A percentile compares a stretch with the other conserved stretches of the same genome.
These are phyloP conservation scores for Drosophila watanabei DNA, from an alignment of 1,140 invertebrate species.

Conservation along the genomic window DNA sequence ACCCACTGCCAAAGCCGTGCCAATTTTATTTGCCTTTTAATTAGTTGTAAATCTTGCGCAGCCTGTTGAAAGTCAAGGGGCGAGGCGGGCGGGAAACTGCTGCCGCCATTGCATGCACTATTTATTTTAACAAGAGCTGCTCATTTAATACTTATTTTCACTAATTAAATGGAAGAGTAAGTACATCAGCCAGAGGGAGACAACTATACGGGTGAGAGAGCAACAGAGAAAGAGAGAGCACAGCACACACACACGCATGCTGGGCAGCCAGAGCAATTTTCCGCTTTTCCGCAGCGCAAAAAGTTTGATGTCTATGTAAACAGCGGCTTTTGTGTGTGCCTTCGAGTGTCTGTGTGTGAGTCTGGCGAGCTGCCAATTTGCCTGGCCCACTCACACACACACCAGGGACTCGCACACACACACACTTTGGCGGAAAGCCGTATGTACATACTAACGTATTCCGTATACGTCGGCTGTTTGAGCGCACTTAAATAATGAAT, in stretches of 20 bases:
- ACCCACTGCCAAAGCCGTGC: neutral
- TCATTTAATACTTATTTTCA: constrained; percentile 84
- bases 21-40: constrained; percentile 63
- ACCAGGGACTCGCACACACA: constrained; percentile 2
- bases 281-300: constrained; percentile 73
- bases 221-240: constrained; percentile 3
- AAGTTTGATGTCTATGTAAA: constrained; percentile 83
- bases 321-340: constrained; percentile 65
- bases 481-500: constrained; percentile 85
- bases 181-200: constrained; percentile 34
- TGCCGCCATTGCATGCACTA: constrained; percentile 78
- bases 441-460: constrained; percentile 46
- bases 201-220: constrained; percentile 5
- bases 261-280: constrained; percentile 63
- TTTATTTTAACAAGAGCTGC: constrained; percentile 84
- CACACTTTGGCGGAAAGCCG: constrained; percentile 14
- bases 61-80: constrained; percentile 55
- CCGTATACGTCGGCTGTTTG: constrained; percentile 68
- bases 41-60: constrained; percentile 74
- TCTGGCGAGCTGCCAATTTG: constrained; percentile 62
- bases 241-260: constrained; percentile 19
- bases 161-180: constrained; percentile 76
- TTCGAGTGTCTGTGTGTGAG: constrained; percentile 13
- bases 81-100: neutral
- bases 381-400: constrained; percentile 50